These are phyloP conservation scores for Acridotheres tristis DNA, from an alignment of 2,797 vertebrate species.

Conservation along the genomic window DNA sequence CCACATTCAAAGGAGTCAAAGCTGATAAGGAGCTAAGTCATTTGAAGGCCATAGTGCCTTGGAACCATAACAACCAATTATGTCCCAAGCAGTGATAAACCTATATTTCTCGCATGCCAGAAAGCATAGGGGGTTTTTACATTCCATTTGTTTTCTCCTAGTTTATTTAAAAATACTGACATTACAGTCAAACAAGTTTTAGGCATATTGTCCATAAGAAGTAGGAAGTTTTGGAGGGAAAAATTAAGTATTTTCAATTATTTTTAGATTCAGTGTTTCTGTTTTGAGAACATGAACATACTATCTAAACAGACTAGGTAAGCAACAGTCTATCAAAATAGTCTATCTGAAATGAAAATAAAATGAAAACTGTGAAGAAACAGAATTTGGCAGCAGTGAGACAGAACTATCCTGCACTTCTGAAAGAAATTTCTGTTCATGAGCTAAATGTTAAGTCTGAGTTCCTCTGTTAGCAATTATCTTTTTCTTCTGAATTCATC, in stretches of 20 bases:
- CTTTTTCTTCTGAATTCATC: neutral
- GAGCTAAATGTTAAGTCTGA: neutral
- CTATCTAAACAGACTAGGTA: neutral
- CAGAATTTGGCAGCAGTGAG: neutral
- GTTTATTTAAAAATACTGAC: neutral
- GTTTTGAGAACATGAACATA: neutral
- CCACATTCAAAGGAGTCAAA: neutral
- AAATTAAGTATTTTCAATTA: neutral
- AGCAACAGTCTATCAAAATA: neutral
- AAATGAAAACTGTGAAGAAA: neutral
- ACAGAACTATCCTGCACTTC: neutral
- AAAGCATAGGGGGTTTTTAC: fast-evolving
- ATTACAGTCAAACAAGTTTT: neutral
- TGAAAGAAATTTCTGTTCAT: neutral
- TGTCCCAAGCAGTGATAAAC: neutral
- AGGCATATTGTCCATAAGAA: neutral
- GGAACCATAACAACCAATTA: neutral
- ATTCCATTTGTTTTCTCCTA: neutral
- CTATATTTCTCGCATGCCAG: neutral
- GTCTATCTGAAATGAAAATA: neutral
- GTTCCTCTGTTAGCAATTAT: neutral
- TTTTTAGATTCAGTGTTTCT: neutral
- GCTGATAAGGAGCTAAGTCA: neutral
- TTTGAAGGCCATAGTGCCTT: neutral
- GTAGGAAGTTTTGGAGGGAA: neutral